Evolutionary conservation across 2,797 vertebrate species (phyloP).

Genomic region (Poeciliopsis paucimaculata): DNA sequence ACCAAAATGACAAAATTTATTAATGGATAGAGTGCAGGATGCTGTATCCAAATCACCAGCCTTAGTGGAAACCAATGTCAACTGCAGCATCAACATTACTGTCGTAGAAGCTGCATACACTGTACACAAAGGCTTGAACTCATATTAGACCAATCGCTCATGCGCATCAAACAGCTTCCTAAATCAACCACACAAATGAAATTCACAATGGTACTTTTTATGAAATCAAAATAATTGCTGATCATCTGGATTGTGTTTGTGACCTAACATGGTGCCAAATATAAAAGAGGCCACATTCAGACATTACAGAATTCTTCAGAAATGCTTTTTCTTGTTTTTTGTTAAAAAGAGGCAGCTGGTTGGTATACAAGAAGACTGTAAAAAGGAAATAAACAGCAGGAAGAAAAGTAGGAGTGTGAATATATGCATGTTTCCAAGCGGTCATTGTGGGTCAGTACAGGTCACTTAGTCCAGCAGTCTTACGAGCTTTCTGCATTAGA

Average conservation of each 20-base stretch:
- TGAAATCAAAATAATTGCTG: constrained; percentile 9
- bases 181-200: constrained; percentile 13
- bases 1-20: constrained; percentile 25
- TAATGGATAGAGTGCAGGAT: constrained; percentile 17
- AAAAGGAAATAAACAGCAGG: constrained; percentile 37
- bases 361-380: constrained; percentile 39
- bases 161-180: constrained; percentile 17
- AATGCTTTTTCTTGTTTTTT: neutral
- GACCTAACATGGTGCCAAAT: constrained; percentile 6
- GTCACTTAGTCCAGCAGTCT: constrained; percentile 97
- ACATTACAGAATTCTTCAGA: constrained; percentile 13
- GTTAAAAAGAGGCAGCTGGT: constrained; percentile 30
- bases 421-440: constrained; percentile 24
- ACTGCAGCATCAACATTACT: constrained; percentile 3
- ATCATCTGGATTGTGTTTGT: constrained; percentile 13
- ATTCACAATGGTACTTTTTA: constrained; percentile 4
- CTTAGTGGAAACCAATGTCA: constrained; percentile 1
- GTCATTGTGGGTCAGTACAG: constrained; percentile 87
- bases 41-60: constrained; percentile 11
- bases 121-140: neutral
- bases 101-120: constrained; percentile 10
- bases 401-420: constrained; percentile 19
- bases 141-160: constrained; percentile 15
- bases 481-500: constrained; percentile 98
- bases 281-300: constrained; percentile 21